Evolutionary conservation across 2,888 invertebrate species (phyloP).

Genomic region (Agriotes lineatus): DNA sequence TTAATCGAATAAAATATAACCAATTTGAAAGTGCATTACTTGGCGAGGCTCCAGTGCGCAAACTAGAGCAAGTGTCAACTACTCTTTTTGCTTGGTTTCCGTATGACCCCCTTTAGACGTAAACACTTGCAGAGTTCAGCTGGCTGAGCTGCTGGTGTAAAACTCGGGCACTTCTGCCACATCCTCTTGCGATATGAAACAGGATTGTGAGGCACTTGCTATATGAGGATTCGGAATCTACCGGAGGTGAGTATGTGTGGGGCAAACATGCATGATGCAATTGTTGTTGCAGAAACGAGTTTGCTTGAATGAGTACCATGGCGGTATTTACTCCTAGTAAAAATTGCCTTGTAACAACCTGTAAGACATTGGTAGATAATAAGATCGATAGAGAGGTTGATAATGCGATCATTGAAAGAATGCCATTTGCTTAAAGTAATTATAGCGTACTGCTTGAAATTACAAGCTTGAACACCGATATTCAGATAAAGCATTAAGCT

Average conservation of each 20-base stretch:
- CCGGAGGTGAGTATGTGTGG: neutral
- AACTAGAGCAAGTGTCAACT: conserved; percentile 32
- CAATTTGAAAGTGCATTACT: conserved; percentile 35
- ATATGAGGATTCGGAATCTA: neutral
- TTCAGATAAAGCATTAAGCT: neutral
- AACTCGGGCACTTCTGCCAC: neutral
- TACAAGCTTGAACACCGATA: neutral
- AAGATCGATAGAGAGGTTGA: neutral
- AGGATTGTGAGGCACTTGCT: neutral
- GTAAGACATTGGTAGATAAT: neutral
- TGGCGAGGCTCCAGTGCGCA: conserved; percentile 6
- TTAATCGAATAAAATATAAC: conserved; percentile 32
- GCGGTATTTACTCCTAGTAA: neutral
- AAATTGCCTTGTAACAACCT: neutral
- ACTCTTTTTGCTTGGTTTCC: conserved; percentile 8
- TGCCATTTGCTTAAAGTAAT: neutral
- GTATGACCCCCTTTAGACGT: conserved; percentile 3
- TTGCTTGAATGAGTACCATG: neutral
- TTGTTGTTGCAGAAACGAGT: neutral
- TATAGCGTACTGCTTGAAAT: neutral
- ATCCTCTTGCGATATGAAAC: conserved; percentile 2
- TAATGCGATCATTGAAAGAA: neutral
- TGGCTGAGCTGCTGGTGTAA: neutral
- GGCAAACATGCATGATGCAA: conserved; percentile 1
- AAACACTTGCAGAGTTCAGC: neutral